Evolutionary conservation across 1,140 invertebrate genomes (phyloP), one percentile per base, ranked within the genome.

Genomic region (Onthophagus taurus): DNA sequence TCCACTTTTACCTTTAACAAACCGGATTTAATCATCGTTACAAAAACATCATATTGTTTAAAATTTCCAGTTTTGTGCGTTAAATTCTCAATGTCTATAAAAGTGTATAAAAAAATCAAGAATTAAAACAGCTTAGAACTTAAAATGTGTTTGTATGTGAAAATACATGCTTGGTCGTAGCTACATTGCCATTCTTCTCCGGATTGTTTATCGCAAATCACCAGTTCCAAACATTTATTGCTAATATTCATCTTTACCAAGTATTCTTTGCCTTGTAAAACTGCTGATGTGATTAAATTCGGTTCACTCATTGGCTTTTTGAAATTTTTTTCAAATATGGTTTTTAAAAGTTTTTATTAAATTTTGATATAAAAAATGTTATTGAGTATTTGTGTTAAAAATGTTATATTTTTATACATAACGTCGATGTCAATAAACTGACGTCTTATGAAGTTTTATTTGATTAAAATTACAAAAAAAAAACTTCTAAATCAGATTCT

Each of bases 1-100:
- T 31, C 14, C n/a, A 1, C 29, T 44, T 39, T 31, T 61, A 72
- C 70, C 63, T 70, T 71, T 34, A 72, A 53, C 30, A 72, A 51
- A 26, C 70, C 71, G 6, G 66, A 71, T 50, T 69, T 69, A 14
- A 73, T 51, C 71, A 73, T 72, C 8, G 66, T 55, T 3, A 69
- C 48, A 47, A 73, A 73, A 20, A 69, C 65, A 44, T 70, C 60
- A 45, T 72, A 73, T 48, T 68, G 64, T 45, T 73, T 73, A 47
- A 61, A 73, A 58, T 69, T 72, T 34, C 71, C 71, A 8, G 70
- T 72, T 54, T 68, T 67, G n/a, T 65, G 62, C 2, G 70, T 72
- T 44, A 72, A 55, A 47, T 66, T 69, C 63, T 72, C 70, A 24
- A 72, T 68, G 59, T 69, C 70, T 73, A 48, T 31, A 57, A 63